Conservation (phyloP, 2,113 vertebrate genomes). For the Gila orcuttii region DNA sequence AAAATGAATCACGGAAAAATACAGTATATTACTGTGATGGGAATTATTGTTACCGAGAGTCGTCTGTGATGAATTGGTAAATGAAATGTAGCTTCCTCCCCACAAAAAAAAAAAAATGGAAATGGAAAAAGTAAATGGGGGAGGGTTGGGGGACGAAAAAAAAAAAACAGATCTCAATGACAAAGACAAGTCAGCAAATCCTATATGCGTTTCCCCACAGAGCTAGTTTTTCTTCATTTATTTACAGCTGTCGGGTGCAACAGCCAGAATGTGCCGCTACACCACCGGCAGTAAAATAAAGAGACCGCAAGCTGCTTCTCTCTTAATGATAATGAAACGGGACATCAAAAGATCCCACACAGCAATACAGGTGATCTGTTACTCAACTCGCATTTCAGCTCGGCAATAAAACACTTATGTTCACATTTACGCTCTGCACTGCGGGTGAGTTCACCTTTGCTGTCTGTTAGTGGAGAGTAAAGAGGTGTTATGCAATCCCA, state of each 20-base stretch:
- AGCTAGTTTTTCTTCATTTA: slow-evolving; percentile 76
- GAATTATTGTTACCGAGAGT: slow-evolving; percentile 70
- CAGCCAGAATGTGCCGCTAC: slow-evolving; percentile 65
- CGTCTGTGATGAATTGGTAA: slow-evolving; percentile 69
- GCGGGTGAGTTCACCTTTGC: slow-evolving; percentile 42
- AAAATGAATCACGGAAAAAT: slow-evolving; percentile 77
- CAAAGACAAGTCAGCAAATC: slow-evolving; percentile 69
- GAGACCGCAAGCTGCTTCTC: slow-evolving; percentile 56
- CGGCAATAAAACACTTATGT: slow-evolving; percentile 64
- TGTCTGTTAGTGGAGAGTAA: neutral
- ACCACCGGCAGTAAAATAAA: neutral
- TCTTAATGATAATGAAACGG: slow-evolving; percentile 73
- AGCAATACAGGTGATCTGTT: slow-evolving; percentile 34
- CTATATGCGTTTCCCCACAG: slow-evolving; percentile 55
- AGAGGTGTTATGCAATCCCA: slow-evolving; percentile 11
- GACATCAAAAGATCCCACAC: slow-evolving; percentile 61
- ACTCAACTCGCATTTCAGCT: slow-evolving; percentile 56
- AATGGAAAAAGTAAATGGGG: slow-evolving; percentile 46
- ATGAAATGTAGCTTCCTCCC: slow-evolving; percentile 56
- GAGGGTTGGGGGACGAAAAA: slow-evolving; percentile 4
- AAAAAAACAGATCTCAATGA: slow-evolving; percentile 53
- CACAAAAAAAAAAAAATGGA: slow-evolving; percentile 39
- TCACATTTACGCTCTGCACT: slow-evolving; percentile 30
- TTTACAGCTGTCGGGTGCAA: slow-evolving; percentile 70
- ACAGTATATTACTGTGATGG: slow-evolving; percentile 67